Percentiles rank a stretch among this genome's conserved stretches.
These are phyloP conservation scores for Ypsolopha sequella DNA, from an alignment of 2,888 invertebrate species.

Conservation along the genomic window DNA sequence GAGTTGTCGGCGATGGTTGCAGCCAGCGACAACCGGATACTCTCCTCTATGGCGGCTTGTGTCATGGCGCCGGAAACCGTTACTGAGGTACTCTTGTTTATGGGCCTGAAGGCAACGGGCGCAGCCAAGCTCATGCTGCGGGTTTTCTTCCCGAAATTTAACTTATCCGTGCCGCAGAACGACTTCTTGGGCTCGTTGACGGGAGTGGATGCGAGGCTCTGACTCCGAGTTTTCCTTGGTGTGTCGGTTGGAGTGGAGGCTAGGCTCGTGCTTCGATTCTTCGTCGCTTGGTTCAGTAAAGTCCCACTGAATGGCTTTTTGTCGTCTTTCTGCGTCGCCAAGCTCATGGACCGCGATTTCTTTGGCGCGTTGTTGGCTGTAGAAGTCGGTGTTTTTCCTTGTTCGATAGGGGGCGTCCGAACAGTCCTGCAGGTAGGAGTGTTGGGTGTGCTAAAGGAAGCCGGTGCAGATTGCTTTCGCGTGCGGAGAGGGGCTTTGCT, in stretches of 20 bases:
- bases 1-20: conserved; percentile 45
- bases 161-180: conserved; percentile 24
- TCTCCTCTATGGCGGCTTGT: conserved; percentile 62
- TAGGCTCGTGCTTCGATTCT: conserved; percentile 23
- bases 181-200: conserved; percentile 35
- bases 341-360: conserved; percentile 55
- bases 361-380: conserved; percentile 35
- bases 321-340: conserved; percentile 34
- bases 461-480: conserved; percentile 53
- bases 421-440: conserved; percentile 34
- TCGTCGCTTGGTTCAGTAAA: conserved; percentile 27
- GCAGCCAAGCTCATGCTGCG: conserved; percentile 55
- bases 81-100: conserved; percentile 35
- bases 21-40: conserved; percentile 51
- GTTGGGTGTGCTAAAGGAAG: conserved; percentile 45
- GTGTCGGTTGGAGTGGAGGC: conserved; percentile 34
- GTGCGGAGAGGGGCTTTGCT: conserved; percentile 16
- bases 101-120: conserved; percentile 28
- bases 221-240: conserved; percentile 38
- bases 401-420: conserved; percentile 38
- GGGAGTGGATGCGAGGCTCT: conserved; percentile 52
- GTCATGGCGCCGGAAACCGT: conserved; percentile 38
- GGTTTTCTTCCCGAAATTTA: conserved; percentile 36
- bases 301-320: conserved; percentile 42
- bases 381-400: conserved; percentile 38